Percentiles rank a stretch among this genome's conserved stretches.
Conservation (phyloP, 2,888 invertebrate species). For the Drosophila koepferae region DNA sequence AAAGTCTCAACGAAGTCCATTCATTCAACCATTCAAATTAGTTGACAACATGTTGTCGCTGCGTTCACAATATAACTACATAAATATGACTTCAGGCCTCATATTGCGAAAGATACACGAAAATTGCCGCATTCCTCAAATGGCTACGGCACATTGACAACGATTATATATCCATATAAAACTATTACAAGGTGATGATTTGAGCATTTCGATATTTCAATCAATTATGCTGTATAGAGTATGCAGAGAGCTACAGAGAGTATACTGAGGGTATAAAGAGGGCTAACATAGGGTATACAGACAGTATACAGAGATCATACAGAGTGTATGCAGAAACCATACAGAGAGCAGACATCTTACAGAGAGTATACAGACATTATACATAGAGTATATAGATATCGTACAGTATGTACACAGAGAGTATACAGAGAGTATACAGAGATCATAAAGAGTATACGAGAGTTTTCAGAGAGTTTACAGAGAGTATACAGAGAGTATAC, state of each 20-base stretch:
- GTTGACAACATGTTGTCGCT: background rate
- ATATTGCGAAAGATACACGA: background rate
- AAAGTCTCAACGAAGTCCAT: background rate
- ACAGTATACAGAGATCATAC: background rate
- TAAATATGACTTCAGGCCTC: background rate
- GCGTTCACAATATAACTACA: background rate
- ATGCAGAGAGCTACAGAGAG: background rate
- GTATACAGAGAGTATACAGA: background rate
- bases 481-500: too few species aligned
- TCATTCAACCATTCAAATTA: background rate
- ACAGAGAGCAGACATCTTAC: background rate
- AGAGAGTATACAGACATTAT: background rate
- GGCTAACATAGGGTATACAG: background rate
- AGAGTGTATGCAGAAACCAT: too few species aligned
- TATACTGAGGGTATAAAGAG: background rate
- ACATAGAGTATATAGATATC: too few species aligned
- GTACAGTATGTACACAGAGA: background rate
- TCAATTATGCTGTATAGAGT: background rate
- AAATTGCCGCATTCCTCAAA: background rate
- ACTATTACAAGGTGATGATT: background rate
- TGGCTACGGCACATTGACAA: background rate
- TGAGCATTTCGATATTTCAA: background rate
- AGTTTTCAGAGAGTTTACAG: too few species aligned
- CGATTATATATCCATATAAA: background rate
- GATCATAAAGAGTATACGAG: background rate